A percentile compares a stretch with the other conserved stretches of the same genome.
Conservation (phyloP, 2,113 vertebrate genomes). For the Protobothrops mucrosquamatus region DNA sequence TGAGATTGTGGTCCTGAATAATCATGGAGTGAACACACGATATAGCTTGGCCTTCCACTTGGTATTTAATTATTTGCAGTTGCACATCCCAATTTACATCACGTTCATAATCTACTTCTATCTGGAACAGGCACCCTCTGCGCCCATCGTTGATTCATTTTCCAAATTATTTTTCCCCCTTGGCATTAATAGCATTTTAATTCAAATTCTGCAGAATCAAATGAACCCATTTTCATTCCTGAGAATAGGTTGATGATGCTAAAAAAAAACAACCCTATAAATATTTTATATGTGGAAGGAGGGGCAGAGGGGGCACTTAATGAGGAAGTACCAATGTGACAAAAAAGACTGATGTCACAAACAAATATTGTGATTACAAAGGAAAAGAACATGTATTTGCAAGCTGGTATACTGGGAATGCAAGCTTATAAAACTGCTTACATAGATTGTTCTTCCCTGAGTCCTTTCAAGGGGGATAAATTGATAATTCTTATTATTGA, state of each 20-base stretch:
- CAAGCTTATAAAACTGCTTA: constrained; percentile 39
- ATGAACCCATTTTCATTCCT: rapidly evolving
- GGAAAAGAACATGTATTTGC: constrained; percentile 23
- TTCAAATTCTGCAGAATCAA: constrained; percentile 23
- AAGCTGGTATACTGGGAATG: constrained; percentile 21
- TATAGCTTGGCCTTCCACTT: not conserved
- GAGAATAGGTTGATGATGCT: constrained; percentile 40
- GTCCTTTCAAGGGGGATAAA: constrained; percentile 15
- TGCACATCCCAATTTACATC: not conserved
- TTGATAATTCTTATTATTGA: not conserved
- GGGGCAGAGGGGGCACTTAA: constrained; percentile 41
- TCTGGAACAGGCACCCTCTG: not conserved
- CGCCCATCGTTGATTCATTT: not conserved
- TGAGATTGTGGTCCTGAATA: not conserved
- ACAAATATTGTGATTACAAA: constrained; percentile 38
- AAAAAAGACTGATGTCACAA: constrained; percentile 23
- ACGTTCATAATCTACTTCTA: not conserved
- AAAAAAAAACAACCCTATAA: not conserved
- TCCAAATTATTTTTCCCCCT: not conserved
- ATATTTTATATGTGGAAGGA: not conserved
- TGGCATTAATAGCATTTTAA: rapidly evolving
- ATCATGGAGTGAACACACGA: not conserved
- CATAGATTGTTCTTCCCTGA: constrained; percentile 22
- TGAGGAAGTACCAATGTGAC: constrained; percentile 54
- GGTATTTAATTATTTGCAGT: constrained; percentile 4